phyloP scores from a whole-genome alignment of 2,113 vertebrate species.

The Xenopus tropicalis region DNA sequence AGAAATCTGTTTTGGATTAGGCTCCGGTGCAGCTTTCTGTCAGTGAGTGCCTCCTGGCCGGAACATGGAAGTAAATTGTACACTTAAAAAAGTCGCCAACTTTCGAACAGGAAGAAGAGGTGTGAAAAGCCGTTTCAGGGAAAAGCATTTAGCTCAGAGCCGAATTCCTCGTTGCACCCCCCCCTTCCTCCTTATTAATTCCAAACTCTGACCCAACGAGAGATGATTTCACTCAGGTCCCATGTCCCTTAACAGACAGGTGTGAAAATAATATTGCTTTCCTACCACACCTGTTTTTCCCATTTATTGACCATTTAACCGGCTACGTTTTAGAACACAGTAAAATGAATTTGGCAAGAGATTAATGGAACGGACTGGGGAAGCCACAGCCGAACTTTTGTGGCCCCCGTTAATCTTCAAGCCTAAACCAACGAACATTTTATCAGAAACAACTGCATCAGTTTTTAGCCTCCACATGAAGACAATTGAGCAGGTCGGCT shows the following conservation, averaged over 20 bases:
- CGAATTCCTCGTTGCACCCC: constrained; percentile 18
- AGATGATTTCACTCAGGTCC: constrained; percentile 19
- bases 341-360: too few species aligned
- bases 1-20: too few species aligned
- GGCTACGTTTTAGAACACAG: too few species aligned
- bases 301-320: too few species aligned
- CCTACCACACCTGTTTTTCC: background rate
- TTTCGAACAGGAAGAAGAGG: constrained; percentile 14
- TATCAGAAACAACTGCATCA: too few species aligned
- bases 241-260: constrained; percentile 12
- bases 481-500: too few species aligned
- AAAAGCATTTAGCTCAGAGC: constrained; percentile 11
- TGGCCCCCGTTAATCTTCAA: too few species aligned
- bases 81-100: constrained; percentile 1
- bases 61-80: constrained; percentile 33
- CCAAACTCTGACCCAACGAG: constrained; percentile 20
- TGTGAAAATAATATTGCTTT: constrained; percentile 16
- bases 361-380: too few species aligned
- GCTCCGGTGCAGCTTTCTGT: too few species aligned
- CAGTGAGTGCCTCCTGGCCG: constrained; percentile 1
- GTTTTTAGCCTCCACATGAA: too few species aligned
- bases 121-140: constrained; percentile 31
- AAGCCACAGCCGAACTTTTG: too few species aligned
- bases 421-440: too few species aligned
- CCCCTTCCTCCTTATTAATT: constrained; percentile 7